These are phyloP conservation scores for Penaeus chinensis DNA, from an alignment of 1,140 invertebrate species.

Conservation along the genomic window DNA sequence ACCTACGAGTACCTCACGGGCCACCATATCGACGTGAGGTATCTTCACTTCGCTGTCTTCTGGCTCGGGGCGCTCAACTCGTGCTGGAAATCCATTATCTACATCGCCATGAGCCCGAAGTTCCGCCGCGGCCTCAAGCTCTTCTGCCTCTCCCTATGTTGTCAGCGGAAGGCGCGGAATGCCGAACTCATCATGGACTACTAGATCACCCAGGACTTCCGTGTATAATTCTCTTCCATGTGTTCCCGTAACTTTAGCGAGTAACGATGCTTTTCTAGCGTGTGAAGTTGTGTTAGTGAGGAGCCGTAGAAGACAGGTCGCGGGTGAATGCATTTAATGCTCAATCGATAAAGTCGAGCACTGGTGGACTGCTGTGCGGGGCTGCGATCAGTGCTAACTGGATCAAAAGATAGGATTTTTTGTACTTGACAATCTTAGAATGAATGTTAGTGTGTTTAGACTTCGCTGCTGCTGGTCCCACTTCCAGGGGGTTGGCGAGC, in stretches of 20 bases:
- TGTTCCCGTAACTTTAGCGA: constrained; percentile 40
- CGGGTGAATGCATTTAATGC: constrained; percentile 44
- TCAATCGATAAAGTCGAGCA: constrained; percentile 34
- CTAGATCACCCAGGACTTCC: constrained; percentile 41
- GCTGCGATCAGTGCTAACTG: constrained; percentile 32
- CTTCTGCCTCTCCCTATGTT: constrained; percentile 90
- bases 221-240: constrained; percentile 53
- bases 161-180: constrained; percentile 68
- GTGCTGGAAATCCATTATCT: constrained; percentile 93
- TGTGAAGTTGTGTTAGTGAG: constrained; percentile 46
- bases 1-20: constrained; percentile 73
- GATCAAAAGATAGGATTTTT: constrained; percentile 45
- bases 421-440: constrained; percentile 45
- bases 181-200: constrained; percentile 59
- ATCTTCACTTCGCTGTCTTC: constrained; percentile 90
- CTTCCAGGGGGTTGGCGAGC: not conserved
- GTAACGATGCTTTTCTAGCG: constrained; percentile 37
- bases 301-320: constrained; percentile 40
- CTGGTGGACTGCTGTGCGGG: constrained; percentile 32
- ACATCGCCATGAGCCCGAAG: constrained; percentile 87
- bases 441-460: constrained; percentile 35
- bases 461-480: not conserved
- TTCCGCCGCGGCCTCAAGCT: constrained; percentile 88
- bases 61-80: constrained; percentile 95
- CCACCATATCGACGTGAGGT: constrained; percentile 76